These are phyloP conservation scores for Drosophila greeni DNA, from an alignment of 2,888 invertebrate species.

Conservation along the genomic window DNA sequence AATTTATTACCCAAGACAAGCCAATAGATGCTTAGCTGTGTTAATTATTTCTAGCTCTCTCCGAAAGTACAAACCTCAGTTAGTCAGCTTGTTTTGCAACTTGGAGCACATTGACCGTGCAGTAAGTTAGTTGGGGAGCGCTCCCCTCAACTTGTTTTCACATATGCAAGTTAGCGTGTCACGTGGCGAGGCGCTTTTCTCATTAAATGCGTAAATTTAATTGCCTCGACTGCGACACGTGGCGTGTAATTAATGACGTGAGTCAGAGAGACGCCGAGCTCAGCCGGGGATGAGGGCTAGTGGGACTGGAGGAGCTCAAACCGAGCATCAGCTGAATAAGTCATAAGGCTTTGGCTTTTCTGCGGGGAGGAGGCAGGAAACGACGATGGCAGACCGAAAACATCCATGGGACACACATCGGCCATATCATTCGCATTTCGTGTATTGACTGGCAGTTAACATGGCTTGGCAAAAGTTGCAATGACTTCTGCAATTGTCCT, in stretches of 20 bases:
- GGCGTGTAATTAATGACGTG: conserved; percentile 68
- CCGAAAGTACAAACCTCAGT: neutral
- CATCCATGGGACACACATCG: conserved; percentile 58
- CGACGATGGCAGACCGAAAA: conserved; percentile 9
- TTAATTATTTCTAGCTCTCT: neutral
- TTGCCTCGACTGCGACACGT: conserved; percentile 62
- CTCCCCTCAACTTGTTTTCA: neutral
- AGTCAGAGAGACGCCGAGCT: conserved; percentile 31
- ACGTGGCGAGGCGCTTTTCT: conserved; percentile 48
- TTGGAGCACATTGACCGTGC: conserved; percentile 6
- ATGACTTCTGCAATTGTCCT: conserved; percentile 65
- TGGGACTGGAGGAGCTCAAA: conserved; percentile 9
- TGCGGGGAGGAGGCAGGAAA: conserved; percentile 20
- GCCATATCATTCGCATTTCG: conserved; percentile 71
- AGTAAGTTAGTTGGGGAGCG: conserved; percentile 14
- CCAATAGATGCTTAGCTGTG: neutral
- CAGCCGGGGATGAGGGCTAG: conserved; percentile 10
- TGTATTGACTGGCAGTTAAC: conserved; percentile 73
- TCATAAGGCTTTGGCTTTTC: conserved; percentile 68
- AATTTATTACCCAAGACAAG: too few species aligned
- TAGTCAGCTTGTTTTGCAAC: neutral
- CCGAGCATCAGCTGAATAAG: conserved; percentile 69
- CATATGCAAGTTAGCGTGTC: conserved; percentile 35
- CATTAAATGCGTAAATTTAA: conserved; percentile 72
- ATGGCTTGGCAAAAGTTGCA: conserved; percentile 63